phyloP scores from a whole-genome alignment of 2,888 invertebrate genomes.

The Pocota personata region DNA sequence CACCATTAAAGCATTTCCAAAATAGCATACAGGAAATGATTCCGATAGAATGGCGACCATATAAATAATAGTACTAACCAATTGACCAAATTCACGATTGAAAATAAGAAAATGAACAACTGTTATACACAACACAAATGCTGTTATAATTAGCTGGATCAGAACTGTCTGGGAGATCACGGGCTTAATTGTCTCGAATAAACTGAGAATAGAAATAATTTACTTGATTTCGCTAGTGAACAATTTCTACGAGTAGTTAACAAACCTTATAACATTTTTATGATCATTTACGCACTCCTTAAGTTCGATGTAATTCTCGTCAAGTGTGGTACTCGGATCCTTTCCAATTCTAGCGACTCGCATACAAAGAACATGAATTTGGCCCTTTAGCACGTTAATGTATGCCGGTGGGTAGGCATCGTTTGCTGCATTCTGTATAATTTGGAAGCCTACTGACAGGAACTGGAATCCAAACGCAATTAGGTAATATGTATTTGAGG shows the following conservation, averaged over 20 bases:
- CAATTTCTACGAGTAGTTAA: no score
- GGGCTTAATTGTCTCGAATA: conserved; percentile 15
- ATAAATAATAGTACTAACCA: conserved; percentile 17
- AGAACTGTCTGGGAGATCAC: conserved; percentile 5
- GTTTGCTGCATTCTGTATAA: conserved; percentile 5
- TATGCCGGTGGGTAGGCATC: conserved; percentile 30
- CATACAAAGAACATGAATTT: conserved; percentile 23
- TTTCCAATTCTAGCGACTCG: conserved; percentile 36
- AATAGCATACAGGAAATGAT: conserved; percentile 41
- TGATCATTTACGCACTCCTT: conserved; percentile 42
- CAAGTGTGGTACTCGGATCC: background rate
- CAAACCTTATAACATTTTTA: conserved; percentile 31
- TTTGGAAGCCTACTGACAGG: background rate
- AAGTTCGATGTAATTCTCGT: conserved; percentile 21
- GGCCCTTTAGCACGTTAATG: conserved; percentile 24
- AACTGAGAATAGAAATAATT: background rate
- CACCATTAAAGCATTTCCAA: conserved; percentile 23
- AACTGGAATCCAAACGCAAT: conserved; percentile 18
- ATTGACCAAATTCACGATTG: background rate
- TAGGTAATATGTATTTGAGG: background rate
- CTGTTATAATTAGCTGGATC: conserved; percentile 29
- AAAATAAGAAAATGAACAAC: conserved; percentile 22
- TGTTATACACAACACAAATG: conserved; percentile 25
- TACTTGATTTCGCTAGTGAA: background rate
- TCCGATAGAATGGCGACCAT: background rate